phyloP scores from a whole-genome alignment of 2,113 vertebrate species.

The Coreoperca whiteheadi region DNA sequence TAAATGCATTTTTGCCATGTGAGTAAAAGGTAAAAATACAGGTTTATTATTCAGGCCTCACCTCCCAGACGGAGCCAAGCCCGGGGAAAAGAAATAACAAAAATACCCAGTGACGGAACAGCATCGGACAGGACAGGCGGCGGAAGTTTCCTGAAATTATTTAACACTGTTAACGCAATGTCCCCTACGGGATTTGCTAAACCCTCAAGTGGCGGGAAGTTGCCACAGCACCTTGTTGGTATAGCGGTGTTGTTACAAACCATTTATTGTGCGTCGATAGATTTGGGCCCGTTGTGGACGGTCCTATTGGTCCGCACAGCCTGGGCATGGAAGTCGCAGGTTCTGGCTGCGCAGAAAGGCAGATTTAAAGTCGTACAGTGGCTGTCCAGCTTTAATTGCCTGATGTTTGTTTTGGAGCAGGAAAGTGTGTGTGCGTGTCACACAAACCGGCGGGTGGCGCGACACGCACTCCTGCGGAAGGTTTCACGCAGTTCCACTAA shows the following conservation, averaged over 20 bases:
- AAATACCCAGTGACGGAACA: neutral
- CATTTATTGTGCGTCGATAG: neutral
- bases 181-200: too few relatives aligned
- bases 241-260: neutral
- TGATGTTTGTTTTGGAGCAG: too few relatives aligned
- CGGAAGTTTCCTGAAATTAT: neutral
- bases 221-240: neutral
- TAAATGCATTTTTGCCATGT: neutral
- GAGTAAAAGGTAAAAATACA: conserved; percentile 6
- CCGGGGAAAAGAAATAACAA: neutral
- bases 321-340: too few relatives aligned
- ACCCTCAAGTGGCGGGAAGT: too few relatives aligned
- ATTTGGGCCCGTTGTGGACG: neutral
- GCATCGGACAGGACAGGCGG: neutral
- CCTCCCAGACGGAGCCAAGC: neutral
- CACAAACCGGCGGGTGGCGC: too few relatives aligned
- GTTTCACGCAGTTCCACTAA: too few relatives aligned
- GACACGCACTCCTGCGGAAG: too few relatives aligned
- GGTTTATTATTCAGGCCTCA: too few relatives aligned
- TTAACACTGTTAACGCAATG: neutral
- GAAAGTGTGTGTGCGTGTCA: too few relatives aligned
- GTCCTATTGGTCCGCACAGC: too few relatives aligned
- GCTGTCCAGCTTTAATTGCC: neutral
- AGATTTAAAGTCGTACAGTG: neutral
- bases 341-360: too few relatives aligned